A percentile compares a stretch with the other conserved stretches of the same genome.
These are phyloP conservation scores for Dryocosmus kuriphilus DNA, from an alignment of 2,888 invertebrate species.

Conservation along the genomic window DNA sequence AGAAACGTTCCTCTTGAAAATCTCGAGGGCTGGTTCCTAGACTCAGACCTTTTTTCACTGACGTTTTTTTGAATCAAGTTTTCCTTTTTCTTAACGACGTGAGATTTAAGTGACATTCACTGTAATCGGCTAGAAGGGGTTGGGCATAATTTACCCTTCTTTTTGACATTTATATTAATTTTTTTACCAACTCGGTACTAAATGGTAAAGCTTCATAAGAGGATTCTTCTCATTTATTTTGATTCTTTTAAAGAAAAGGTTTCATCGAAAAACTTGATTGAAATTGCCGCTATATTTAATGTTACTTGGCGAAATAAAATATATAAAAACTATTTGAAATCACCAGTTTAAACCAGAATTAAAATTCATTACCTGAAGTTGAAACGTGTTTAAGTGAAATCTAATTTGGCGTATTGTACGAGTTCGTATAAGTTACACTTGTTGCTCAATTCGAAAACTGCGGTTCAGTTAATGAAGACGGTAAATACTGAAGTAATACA, in stretches of 20 bases:
- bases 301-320: too few relatives aligned
- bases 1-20: slow-evolving; percentile 22
- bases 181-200: background rate
- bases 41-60: background rate
- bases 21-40: slow-evolving; percentile 1
- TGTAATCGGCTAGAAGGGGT: slow-evolving; percentile 9
- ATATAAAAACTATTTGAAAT: too few relatives aligned
- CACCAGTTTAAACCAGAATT: too few relatives aligned
- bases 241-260: too few relatives aligned
- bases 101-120: slow-evolving; percentile 20
- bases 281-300: background rate
- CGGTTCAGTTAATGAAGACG: slow-evolving; percentile 17
- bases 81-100: background rate
- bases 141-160: slow-evolving; percentile 7
- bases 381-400: too few relatives aligned
- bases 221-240: too few relatives aligned
- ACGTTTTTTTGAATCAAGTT: background rate
- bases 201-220: background rate
- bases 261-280: too few relatives aligned
- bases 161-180: background rate
- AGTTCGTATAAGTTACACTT: too few relatives aligned
- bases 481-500: slow-evolving; percentile 8
- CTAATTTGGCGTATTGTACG: too few relatives aligned
- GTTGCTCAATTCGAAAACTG: too few relatives aligned
- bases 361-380: too few relatives aligned